These are phyloP conservation scores for Lottia gigantea DNA, from an alignment of 2,888 invertebrate species.

Conservation along the genomic window DNA sequence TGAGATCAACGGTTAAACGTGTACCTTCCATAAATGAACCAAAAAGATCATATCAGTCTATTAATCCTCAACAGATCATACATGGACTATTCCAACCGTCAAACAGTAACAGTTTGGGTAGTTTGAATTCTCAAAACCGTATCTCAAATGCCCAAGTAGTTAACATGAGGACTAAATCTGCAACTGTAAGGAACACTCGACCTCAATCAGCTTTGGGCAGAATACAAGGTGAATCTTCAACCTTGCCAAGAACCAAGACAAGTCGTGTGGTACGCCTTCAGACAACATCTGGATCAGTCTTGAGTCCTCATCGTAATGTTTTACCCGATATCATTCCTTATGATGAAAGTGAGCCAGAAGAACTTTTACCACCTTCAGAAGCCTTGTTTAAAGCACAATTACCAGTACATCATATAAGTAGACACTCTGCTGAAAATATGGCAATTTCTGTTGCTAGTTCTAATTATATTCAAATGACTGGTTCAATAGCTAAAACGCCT, in stretches of 20 bases:
- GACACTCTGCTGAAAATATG: background rate
- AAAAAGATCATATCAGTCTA: background rate
- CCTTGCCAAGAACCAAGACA: background rate
- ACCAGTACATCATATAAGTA: background rate
- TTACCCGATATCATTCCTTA: slow-evolving; percentile 1
- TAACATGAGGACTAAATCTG: background rate
- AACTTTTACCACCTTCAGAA: background rate
- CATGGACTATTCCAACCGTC: background rate
- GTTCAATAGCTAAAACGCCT: background rate
- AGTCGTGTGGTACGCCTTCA: background rate
- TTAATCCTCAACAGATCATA: background rate
- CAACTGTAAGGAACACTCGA: background rate
- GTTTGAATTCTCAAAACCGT: background rate
- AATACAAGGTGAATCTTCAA: background rate
- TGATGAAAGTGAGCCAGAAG: background rate
- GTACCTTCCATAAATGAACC: background rate
- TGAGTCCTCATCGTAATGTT: background rate
- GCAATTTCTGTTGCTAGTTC: background rate
- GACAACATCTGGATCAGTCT: background rate
- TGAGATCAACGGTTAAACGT: background rate
- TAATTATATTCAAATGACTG: background rate
- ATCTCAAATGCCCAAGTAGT: background rate
- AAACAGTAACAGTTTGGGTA: slow-evolving; percentile 3
- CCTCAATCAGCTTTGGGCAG: background rate
- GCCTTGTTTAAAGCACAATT: background rate